Conservation (phyloP, 2,797 vertebrate genomes). For the Channallabes apus region DNA sequence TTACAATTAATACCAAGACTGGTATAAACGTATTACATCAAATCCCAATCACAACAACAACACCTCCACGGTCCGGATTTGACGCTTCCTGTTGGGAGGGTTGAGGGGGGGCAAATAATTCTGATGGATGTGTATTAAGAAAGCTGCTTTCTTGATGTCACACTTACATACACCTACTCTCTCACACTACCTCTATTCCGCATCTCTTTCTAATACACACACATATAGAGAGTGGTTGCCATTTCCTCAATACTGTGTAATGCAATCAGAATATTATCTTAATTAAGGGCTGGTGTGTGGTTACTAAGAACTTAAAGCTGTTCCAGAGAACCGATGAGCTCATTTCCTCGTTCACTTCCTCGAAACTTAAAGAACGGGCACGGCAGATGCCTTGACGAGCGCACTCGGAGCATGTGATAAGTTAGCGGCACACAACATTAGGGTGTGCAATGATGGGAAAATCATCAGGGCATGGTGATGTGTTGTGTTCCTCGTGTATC, state of each 20-base stretch:
- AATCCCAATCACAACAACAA: not conserved
- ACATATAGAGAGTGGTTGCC: not conserved
- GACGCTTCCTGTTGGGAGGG: not conserved
- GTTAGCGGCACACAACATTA: not conserved
- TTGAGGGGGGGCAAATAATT: not conserved
- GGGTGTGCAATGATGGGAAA: not conserved
- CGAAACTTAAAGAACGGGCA: not conserved
- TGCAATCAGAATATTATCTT: not conserved
- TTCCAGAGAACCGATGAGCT: not conserved
- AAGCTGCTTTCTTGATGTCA: not conserved
- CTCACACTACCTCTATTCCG: not conserved
- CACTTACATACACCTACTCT: not conserved
- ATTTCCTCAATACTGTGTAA: not conserved
- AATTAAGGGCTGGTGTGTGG: not conserved
- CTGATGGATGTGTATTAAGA: not conserved
- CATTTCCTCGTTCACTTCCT: not conserved
- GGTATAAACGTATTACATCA: not conserved
- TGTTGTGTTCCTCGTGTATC: not conserved
- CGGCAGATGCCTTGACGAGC: no score
- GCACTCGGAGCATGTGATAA: not conserved
- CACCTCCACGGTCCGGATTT: not conserved
- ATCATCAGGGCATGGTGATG: not conserved
- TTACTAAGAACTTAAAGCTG: not conserved
- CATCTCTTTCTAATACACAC: not conserved
- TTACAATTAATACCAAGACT: not conserved